These are phyloP conservation scores for Stramonita haemastoma DNA, from an alignment of 2,888 invertebrate species.

Conservation along the genomic window DNA sequence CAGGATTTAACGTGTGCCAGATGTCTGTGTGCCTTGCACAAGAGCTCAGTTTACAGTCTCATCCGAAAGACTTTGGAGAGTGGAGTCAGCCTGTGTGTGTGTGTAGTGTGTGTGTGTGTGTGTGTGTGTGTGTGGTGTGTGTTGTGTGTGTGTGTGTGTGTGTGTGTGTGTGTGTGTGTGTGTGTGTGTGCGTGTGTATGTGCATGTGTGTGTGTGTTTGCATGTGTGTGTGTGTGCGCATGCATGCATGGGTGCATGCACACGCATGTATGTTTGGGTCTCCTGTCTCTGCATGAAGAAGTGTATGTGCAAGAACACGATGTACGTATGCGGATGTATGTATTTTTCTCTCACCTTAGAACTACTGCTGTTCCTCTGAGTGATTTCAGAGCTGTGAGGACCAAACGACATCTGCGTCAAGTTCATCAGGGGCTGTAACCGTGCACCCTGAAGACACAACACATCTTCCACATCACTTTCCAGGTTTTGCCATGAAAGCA, in stretches of 20 bases:
- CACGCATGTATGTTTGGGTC: neutral
- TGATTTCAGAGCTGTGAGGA: constrained; percentile 8
- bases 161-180: too few species aligned
- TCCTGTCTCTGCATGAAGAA: neutral
- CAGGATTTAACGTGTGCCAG: too few species aligned
- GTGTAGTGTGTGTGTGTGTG: too few species aligned
- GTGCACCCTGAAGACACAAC: constrained; percentile 8
- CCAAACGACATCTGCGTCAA: constrained; percentile 40
- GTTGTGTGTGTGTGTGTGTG: too few species aligned
- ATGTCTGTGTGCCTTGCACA: too few species aligned
- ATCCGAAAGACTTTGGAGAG: too few species aligned
- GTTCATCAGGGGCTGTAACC: constrained; percentile 43
- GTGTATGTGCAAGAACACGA: too few species aligned
- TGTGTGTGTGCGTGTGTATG: neutral
- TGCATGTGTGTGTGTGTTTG: neutral
- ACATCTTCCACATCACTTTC: too few species aligned
- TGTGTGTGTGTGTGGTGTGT: too few species aligned
- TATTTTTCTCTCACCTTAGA: constrained; percentile 18
- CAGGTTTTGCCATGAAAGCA: neutral
- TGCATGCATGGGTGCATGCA: neutral
- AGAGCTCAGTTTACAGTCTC: too few species aligned
- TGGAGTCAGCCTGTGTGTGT: too few species aligned
- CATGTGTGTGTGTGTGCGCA: neutral
- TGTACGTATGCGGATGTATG: neutral
- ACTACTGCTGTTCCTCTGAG: constrained; percentile 12